Conservation (phyloP, 2,888 invertebrate species). For the Calameuta filiformis region DNA sequence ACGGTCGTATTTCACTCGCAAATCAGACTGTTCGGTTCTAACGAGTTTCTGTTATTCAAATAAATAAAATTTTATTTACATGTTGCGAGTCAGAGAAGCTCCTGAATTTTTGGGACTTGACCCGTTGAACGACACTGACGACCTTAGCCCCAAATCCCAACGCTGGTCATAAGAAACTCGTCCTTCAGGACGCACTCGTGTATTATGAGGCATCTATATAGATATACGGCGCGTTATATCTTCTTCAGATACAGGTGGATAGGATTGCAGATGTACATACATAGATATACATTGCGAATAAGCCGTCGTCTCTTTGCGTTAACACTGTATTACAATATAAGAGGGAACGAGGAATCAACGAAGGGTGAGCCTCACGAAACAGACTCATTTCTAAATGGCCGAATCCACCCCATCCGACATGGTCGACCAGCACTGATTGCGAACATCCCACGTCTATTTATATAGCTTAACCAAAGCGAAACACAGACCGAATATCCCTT, state of each 20-base stretch:
- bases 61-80: not conserved
- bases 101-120: not conserved
- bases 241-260: not conserved
- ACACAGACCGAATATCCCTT: constrained; percentile 61
- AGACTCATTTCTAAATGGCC: constrained; percentile 56
- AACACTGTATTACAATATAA: constrained; percentile 7
- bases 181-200: not conserved
- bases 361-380: constrained; percentile 11
- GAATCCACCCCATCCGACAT: constrained; percentile 30
- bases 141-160: not conserved
- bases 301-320: not conserved
- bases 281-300: not conserved
- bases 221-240: not conserved
- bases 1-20: constrained; percentile 3
- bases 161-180: not conserved
- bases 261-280: not conserved
- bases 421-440: constrained; percentile 56
- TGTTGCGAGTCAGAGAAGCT: not conserved
- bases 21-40: not conserved
- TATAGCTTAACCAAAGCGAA: constrained; percentile 63
- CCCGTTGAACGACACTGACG: not conserved
- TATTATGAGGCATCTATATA: not conserved
- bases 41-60: not conserved
- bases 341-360: constrained; percentile 2
- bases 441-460: constrained; percentile 62